These are phyloP conservation scores for Pyrrhosoma nymphula DNA, from an alignment of 2,888 invertebrate genomes.

Conservation along the genomic window DNA sequence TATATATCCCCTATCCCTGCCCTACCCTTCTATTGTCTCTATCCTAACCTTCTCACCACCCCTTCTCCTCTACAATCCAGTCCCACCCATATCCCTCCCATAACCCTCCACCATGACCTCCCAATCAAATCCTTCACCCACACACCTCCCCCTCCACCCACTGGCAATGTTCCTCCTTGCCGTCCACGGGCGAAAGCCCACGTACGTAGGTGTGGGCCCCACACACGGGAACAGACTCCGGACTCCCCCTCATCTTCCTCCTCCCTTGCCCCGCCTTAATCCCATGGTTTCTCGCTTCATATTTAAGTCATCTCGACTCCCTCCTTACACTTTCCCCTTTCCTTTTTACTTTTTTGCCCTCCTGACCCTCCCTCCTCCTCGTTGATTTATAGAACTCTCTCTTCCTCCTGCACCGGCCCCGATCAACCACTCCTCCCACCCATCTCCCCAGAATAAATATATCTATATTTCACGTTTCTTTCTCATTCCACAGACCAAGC, in stretches of 20 bases:
- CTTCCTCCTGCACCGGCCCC: not conserved
- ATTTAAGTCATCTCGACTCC: not conserved
- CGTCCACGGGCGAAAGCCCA: not conserved
- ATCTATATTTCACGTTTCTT: constrained; percentile 9
- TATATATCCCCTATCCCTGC: no score
- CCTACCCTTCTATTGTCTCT: no score
- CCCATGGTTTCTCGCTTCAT: constrained; percentile 51
- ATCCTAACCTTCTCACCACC: no score
- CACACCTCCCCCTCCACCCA: not conserved
- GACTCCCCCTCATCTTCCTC: not conserved
- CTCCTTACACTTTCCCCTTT: not conserved
- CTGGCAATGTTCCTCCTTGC: not conserved
- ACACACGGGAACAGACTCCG: not conserved
- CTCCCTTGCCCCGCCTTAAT: constrained; percentile 2
- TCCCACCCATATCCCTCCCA: not conserved
- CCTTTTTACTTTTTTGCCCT: not conserved
- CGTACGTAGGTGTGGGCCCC: not conserved
- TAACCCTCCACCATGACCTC: not conserved
- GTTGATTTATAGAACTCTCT: constrained; percentile 15
- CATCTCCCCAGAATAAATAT: not conserved
- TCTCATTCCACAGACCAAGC: not conserved
- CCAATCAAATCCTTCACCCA: not conserved
- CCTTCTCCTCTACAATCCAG: no score
- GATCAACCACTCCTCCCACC: not conserved
- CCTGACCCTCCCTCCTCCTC: not conserved